Evolutionary conservation across 2,113 vertebrate species (phyloP).

Genomic region (Bucco capensis): DNA sequence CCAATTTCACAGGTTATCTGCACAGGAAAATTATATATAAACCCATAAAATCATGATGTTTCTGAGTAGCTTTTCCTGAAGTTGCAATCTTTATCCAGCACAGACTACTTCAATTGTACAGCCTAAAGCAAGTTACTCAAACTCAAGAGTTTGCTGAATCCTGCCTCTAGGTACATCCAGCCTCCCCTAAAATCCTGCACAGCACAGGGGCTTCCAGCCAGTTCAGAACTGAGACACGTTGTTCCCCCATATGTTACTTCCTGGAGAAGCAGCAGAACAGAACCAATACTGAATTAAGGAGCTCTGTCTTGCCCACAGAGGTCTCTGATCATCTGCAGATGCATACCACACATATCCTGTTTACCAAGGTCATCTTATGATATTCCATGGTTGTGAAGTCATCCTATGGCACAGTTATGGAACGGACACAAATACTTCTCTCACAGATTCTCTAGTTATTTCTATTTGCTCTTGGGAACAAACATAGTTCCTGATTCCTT

Average conservation of each 20-base stretch:
- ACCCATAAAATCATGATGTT: neutral
- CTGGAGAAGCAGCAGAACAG: neutral
- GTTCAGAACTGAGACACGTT: neutral
- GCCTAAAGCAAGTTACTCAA: neutral
- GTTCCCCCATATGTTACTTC: neutral
- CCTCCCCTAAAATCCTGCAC: neutral
- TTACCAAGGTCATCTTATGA: neutral
- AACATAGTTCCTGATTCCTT: neutral
- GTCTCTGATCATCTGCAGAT: neutral
- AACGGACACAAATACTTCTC: neutral
- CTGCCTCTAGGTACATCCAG: neutral
- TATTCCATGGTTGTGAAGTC: neutral
- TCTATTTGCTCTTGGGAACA: neutral
- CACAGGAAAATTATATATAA: neutral
- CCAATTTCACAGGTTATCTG: neutral
- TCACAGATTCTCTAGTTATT: neutral
- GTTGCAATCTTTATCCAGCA: neutral
- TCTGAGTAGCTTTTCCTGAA: neutral
- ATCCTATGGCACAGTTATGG: neutral
- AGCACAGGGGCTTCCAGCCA: neutral
- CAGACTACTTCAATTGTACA: neutral
- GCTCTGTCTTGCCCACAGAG: neutral
- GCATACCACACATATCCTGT: rapidly evolving
- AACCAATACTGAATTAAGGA: neutral
- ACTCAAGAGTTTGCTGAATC: neutral